phyloP scores from a whole-genome alignment of 92 coral and sea anemone genomes.

The Umimayanthus chanpuru region DNA sequence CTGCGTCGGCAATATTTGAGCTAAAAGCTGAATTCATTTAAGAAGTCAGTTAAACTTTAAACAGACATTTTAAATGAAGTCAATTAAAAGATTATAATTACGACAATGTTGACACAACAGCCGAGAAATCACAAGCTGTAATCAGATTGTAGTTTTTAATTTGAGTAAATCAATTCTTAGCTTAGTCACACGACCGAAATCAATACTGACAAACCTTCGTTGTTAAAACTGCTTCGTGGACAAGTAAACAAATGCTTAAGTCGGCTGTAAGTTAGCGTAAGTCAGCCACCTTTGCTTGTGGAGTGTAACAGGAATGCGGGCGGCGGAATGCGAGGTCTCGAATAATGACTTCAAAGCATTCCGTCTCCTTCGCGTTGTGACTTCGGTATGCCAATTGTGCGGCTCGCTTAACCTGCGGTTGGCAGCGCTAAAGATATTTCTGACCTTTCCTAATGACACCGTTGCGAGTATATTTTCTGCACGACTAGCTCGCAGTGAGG shows the following conservation, averaged over 20 bases:
- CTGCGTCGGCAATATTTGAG: neutral
- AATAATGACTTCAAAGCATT: neutral
- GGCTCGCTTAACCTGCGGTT: conserved; percentile 1
- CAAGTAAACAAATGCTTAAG: no score
- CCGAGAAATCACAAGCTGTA: neutral
- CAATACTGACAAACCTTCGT: neutral
- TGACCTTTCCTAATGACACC: conserved; percentile 20
- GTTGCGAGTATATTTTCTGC: conserved; percentile 33
- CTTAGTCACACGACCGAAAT: neutral
- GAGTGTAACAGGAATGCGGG: neutral
- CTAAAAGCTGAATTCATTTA: neutral
- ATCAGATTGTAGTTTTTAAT: neutral
- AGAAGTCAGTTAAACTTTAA: neutral
- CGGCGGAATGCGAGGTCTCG: neutral
- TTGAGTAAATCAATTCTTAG: neutral
- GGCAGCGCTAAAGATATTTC: neutral
- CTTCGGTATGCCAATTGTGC: conserved; percentile 13
- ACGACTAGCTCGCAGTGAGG: conserved; percentile 27
- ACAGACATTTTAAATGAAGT: neutral
- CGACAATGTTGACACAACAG: neutral
- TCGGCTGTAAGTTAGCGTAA: neutral
- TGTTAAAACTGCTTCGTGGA: neutral
- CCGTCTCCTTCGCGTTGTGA: conserved; percentile 4
- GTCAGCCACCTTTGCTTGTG: neutral
- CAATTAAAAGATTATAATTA: neutral